Base-by-base conservation (phyloP, 2,888 invertebrate genomes). In the Eretmocerus hayati region DNA sequence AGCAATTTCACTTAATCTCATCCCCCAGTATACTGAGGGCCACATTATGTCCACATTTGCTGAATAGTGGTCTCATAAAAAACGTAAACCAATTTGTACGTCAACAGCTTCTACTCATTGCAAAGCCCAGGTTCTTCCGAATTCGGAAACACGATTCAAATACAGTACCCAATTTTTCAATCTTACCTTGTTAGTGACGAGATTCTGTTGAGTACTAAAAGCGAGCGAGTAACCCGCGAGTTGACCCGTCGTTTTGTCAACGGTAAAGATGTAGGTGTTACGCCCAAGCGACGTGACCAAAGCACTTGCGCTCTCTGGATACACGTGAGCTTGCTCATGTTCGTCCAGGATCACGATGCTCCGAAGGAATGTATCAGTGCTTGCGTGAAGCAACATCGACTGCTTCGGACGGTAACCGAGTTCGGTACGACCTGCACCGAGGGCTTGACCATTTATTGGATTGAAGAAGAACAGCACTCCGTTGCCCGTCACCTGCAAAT, bases 401-500 rank as follows among this genome's bases (percentile, higher is more conserved):
- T 94, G 94, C 59, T 83, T 79, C 46, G 92, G 78, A 65, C 77
- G 79, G 63, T 80, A 84, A 57, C 78, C 77, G 21, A 90, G 71
- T 43, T 74, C 74, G 43, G 76, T 65, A 0, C 76, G 58, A 2
- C 77, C 75, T n/a, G n/a, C n/a, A 52, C 78, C 80, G 1, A 79
- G 65, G 13, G 79, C 73, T 35, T 79, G 77, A 6, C 99, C 99
- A 42, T 83, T 87, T 55, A 97, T 88, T 0, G 97, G 97, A 76
- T 99, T 89, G 69, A 99, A 85, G 15, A 83, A 81, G 56, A 83
- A 81, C 19, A 93, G 64, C n/a, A 87, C 67, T 3, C 85, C 85
- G 57, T 84, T 80, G 31, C 80, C 81, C 0, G 80, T 78, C 23
- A 70, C 71, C 83, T 84, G n/a, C n/a, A n/a, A n/a, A n/a, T n/a